phyloP scores from a whole-genome alignment of 2,797 vertebrate genomes.

The Microctenopoma lineatum region DNA sequence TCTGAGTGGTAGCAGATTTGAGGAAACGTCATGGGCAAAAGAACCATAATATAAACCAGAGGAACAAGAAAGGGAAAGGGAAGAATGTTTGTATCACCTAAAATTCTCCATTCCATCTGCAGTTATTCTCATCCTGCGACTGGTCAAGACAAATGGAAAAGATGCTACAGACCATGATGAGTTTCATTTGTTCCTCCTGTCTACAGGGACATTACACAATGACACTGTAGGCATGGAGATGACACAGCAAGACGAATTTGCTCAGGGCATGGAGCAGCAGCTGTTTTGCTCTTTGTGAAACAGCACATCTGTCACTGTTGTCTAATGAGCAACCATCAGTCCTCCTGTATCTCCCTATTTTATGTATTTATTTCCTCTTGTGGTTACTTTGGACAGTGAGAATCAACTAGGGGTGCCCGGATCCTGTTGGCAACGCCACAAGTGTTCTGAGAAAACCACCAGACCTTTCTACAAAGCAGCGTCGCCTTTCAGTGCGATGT shows the following conservation, averaged over 20 bases:
- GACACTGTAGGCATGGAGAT: conserved; percentile 36
- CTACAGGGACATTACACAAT: conserved; percentile 53
- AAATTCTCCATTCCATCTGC: conserved; percentile 41
- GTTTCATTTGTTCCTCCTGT: conserved; percentile 38
- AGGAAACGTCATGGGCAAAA: conserved; percentile 9
- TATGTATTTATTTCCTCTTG: conserved; percentile 23
- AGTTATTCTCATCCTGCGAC: conserved; percentile 6
- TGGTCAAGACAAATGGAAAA: conserved; percentile 45
- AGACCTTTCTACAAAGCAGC: conserved; percentile 71
- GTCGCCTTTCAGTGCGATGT: conserved; percentile 64
- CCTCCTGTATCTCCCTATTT: conserved; percentile 24
- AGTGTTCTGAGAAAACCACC: conserved; percentile 74
- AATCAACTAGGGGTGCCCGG: conserved; percentile 41
- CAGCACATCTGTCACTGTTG: conserved; percentile 22
- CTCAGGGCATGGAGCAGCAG: conserved; percentile 55
- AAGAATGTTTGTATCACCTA: conserved; percentile 12
- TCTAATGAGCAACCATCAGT: conserved; percentile 16
- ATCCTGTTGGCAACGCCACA: conserved; percentile 61
- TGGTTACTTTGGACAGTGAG: conserved; percentile 55
- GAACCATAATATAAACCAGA: conserved; percentile 30
- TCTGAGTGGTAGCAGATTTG: neutral
- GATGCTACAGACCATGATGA: conserved; percentile 23
- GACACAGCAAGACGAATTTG: conserved; percentile 29
- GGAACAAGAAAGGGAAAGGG: conserved; percentile 15
- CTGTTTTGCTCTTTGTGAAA: conserved; percentile 40